Evolutionary conservation across 2,888 invertebrate genomes (phyloP).

Genomic region (Koerneria pararmatus): DNA sequence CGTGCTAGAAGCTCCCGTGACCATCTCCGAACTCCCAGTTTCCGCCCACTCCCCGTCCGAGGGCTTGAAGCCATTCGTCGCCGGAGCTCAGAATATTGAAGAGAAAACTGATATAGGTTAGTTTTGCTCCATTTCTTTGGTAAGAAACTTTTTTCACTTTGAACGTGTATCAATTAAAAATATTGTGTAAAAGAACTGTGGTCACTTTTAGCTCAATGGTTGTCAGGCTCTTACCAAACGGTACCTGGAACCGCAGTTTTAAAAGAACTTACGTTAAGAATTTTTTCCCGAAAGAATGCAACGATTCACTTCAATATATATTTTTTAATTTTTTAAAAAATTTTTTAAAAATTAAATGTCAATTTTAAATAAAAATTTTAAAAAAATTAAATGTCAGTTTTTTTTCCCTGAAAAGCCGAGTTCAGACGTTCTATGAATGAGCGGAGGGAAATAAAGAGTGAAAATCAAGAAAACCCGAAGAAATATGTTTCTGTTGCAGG

Average conservation of each 20-base stretch:
- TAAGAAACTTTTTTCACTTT: neutral
- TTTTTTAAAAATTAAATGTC: neutral
- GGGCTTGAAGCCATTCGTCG: conserved; percentile 30
- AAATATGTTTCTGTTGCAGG: too few species aligned
- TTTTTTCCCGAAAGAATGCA: neutral
- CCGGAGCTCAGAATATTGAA: conserved; percentile 41
- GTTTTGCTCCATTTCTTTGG: neutral
- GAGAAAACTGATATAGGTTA: conserved; percentile 34
- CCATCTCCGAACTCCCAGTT: conserved; percentile 11
- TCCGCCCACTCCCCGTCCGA: neutral
- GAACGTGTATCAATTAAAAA: neutral
- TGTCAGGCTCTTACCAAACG: too few species aligned
- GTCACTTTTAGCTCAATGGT: too few species aligned
- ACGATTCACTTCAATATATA: neutral
- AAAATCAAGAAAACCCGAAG: too few species aligned
- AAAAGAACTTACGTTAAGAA: conserved; percentile 16
- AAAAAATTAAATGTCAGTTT: too few species aligned
- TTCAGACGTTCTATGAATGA: too few species aligned
- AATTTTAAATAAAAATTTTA: neutral
- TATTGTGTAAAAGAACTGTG: too few species aligned
- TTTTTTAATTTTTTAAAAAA: neutral
- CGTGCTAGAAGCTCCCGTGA: conserved; percentile 22
- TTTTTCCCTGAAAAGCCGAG: too few species aligned
- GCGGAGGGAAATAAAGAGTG: too few species aligned
- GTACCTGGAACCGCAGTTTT: neutral